phyloP scores from a whole-genome alignment of 2,888 invertebrate species.

The Drosophila atripex region DNA sequence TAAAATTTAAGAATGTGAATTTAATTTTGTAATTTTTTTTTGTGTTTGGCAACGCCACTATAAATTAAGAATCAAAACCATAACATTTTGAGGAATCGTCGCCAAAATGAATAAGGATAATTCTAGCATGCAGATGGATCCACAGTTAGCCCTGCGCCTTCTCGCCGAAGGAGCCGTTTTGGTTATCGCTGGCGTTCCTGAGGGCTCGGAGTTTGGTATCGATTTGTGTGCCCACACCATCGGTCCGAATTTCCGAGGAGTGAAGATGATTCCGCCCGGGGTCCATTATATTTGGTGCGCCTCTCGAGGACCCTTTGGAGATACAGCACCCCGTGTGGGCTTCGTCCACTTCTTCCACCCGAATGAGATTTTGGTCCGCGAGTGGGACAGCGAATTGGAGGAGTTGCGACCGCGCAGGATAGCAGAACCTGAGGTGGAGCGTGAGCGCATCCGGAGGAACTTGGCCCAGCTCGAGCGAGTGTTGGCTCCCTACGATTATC shows the following conservation, averaged over 20 bases:
- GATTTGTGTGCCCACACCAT: conserved; percentile 96
- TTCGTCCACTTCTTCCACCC: conserved; percentile 93
- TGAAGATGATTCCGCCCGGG: conserved; percentile 99
- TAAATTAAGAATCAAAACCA: not conserved
- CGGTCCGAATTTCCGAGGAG: conserved; percentile 94
- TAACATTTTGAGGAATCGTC: not conserved
- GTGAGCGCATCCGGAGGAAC: conserved; percentile 78
- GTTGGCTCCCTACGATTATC: conserved; percentile 96
- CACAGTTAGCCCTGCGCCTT: conserved; percentile 89
- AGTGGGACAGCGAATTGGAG: conserved; percentile 93
- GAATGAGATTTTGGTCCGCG: conserved; percentile 92
- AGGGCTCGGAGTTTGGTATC: conserved; percentile 95
- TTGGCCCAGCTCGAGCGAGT: conserved; percentile 84
- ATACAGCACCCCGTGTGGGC: conserved; percentile 90
- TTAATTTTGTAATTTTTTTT: too few relatives aligned
- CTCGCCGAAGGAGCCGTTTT: conserved; percentile 93
- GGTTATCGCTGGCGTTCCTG: conserved; percentile 93
- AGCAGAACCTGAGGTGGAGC: conserved; percentile 84
- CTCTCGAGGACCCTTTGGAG: conserved; percentile 85
- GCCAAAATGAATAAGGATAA: conserved; percentile 68
- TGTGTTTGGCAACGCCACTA: not conserved
- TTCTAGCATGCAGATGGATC: conserved; percentile 87
- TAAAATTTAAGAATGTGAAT: too few relatives aligned
- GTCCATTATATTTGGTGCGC: conserved; percentile 95
- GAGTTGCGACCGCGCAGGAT: conserved; percentile 85